Evolutionary conservation across 2,113 vertebrate species (phyloP).

Genomic region (Terrapene triunguis): DNA sequence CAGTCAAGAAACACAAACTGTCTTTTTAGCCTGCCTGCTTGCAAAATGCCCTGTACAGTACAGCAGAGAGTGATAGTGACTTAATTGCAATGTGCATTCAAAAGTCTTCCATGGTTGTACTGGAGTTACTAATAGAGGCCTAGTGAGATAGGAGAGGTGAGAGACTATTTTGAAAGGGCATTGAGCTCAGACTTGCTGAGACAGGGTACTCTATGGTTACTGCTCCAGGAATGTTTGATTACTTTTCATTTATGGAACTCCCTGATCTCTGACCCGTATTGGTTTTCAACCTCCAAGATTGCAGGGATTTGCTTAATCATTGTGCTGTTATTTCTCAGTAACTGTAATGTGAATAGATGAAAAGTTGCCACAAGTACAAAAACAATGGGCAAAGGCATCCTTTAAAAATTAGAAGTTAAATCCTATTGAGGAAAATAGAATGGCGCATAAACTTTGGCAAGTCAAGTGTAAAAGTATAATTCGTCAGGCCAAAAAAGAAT

Average conservation of each 20-base stretch:
- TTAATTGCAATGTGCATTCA: not conserved
- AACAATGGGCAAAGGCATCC: not conserved
- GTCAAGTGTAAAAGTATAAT: not conserved
- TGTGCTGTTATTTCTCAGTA: not conserved
- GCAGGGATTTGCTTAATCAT: constrained; percentile 22
- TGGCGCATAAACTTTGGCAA: not conserved
- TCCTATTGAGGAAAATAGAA: not conserved
- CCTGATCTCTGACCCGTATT: not conserved
- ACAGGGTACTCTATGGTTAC: not conserved
- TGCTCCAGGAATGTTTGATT: not conserved
- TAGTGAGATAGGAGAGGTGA: not conserved
- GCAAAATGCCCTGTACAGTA: not conserved
- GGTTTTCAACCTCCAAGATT: not conserved
- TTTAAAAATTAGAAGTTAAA: not conserved
- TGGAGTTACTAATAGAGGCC: not conserved
- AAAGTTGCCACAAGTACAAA: constrained; percentile 35
- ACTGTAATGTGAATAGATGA: constrained; percentile 19
- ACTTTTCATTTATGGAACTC: not conserved
- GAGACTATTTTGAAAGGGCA: not conserved
- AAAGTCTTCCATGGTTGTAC: not conserved
- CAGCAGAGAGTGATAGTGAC: not conserved
- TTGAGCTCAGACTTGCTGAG: not conserved
- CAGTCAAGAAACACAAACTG: not conserved
- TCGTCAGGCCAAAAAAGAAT: not conserved
- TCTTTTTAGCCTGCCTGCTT: not conserved